Evolutionary conservation across 2,888 invertebrate genomes (phyloP), one percentile per base, ranked within the genome.

Genomic region (Ectemnius cavifrons): DNA sequence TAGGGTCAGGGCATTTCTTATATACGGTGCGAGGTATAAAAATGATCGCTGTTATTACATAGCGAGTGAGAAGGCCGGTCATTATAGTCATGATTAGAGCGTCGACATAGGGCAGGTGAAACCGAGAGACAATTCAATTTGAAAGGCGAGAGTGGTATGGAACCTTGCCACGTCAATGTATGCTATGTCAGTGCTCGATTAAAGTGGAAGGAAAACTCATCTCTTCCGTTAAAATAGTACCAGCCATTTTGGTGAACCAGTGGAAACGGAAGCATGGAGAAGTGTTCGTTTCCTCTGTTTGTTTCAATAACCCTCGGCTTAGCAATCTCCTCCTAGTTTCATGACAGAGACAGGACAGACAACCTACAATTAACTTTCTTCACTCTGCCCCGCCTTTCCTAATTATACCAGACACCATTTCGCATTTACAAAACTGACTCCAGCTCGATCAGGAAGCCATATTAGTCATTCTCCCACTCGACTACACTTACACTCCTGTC

Each of bases 281-380:
- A 52, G 52, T 16, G 4, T 16, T 52, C 2, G 52, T 52, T 52
- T 52, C 52, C 52, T 52, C 52, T 52, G 16, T 52, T 52, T 52
- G 52, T 52, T 52, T 52, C 16, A 52, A 52, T 13, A 23, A 52
- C 52, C 4, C 52, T 4, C n/a, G 49, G 4, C n/a, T 0, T 82
- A 82, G 85, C 82, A 77, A 80, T 80, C 79, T 37, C 80, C 79
- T 82, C 67, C 59, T 64, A 52, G 69, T 64, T 67, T 69, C 67
- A 6, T 76, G 84, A 81, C 76, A 71, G 86, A 82, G 86, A 82
- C 80, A 70, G 82, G 74, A 78, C n/a, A 75, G 89, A 87, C 89
- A 89, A 80, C 80, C 84, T 85, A 78, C 73, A 87, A 89, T 89
- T 88, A 89, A 85, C 81, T 81, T 76, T 79, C 79, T 79, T 79